Percentiles rank a stretch among this genome's conserved stretches.
These are phyloP conservation scores for Periophthalmodon schlosseri DNA, from an alignment of 2,113 vertebrate species.

Conservation along the genomic window DNA sequence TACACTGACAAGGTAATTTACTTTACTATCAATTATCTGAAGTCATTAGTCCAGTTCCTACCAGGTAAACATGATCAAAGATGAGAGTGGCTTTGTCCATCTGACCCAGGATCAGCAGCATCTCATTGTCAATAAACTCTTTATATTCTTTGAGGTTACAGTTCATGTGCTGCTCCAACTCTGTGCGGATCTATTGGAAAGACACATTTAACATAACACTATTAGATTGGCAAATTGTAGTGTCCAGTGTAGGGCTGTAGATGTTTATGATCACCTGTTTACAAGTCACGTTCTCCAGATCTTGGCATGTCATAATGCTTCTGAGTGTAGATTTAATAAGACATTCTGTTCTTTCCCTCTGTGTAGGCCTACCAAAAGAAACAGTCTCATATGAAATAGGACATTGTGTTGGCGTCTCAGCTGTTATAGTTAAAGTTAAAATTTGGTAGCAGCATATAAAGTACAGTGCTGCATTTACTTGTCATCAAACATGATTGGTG, in stretches of 20 bases:
- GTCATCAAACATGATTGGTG: conserved; percentile 90
- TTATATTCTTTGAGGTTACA: conserved; percentile 97
- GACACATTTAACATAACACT: not conserved
- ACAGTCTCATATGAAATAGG: not conserved
- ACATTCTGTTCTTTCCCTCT: conserved; percentile 89
- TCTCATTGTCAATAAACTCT: conserved; percentile 98
- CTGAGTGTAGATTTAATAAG: conserved; percentile 94
- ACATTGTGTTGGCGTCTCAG: not conserved
- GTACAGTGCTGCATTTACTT: conserved; percentile 79
- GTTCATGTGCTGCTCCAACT: conserved; percentile 95
- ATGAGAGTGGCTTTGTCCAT: conserved; percentile 98
- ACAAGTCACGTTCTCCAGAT: conserved; percentile 96
- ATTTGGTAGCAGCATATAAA: not conserved
- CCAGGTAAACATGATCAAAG: conserved; percentile 96
- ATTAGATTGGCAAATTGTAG: not conserved
- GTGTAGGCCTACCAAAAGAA: conserved; percentile 82
- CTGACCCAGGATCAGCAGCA: conserved; percentile 96
- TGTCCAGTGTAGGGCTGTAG: not conserved
- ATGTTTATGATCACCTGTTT: conserved; percentile 83
- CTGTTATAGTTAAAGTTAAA: not conserved
- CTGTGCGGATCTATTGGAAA: conserved; percentile 73
- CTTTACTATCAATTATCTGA: not conserved
- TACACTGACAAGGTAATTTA: not conserved
- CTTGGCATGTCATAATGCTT: conserved; percentile 96
- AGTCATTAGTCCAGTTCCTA: conserved; percentile 60